Conservation (phyloP, 2,797 vertebrate species). For the Myripristis jacobus region DNA sequence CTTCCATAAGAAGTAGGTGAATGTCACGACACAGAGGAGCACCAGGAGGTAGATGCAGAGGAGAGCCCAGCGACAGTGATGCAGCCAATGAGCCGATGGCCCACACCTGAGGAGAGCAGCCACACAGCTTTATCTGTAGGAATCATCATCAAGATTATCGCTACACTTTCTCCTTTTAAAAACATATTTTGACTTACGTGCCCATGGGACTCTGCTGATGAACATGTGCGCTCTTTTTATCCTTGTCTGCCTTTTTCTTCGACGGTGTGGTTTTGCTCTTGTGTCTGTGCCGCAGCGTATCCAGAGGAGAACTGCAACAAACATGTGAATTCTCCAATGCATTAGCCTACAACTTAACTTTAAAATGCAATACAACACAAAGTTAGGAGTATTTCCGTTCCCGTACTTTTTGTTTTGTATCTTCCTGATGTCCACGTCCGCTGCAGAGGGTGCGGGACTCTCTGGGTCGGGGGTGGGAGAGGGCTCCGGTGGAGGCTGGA, state of each 20-base stretch:
- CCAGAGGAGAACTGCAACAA: conserved; percentile 52
- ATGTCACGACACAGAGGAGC: conserved; percentile 62
- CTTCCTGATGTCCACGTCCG: conserved; percentile 33
- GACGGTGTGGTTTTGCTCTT: conserved; percentile 53
- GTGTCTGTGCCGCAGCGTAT: conserved; percentile 64
- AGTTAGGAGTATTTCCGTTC: not conserved
- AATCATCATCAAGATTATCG: not conserved
- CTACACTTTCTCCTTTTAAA: not conserved
- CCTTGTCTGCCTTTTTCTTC: conserved; percentile 66
- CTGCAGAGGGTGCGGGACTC: conserved; percentile 5
- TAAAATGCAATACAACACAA: too few species aligned
- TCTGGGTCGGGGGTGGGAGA: conserved; percentile 18
- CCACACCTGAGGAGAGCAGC: conserved; percentile 59
- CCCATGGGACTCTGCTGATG: conserved; percentile 21
- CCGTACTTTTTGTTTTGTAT: conserved; percentile 59
- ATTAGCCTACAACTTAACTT: not conserved
- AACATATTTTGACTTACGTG: conserved; percentile 48
- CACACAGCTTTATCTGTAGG: not conserved
- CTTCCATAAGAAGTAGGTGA: conserved; percentile 68
- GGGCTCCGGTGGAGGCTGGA: not conserved
- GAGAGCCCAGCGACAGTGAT: conserved; percentile 65
- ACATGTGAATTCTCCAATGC: not conserved
- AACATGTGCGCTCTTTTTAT: conserved; percentile 52
- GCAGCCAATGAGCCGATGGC: conserved; percentile 53
- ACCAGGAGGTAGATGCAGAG: conserved; percentile 63